A percentile compares a stretch with the other conserved stretches of the same genome.
Conservation (phyloP, 2,113 vertebrate genomes). For the Pangasianodon gigas region DNA sequence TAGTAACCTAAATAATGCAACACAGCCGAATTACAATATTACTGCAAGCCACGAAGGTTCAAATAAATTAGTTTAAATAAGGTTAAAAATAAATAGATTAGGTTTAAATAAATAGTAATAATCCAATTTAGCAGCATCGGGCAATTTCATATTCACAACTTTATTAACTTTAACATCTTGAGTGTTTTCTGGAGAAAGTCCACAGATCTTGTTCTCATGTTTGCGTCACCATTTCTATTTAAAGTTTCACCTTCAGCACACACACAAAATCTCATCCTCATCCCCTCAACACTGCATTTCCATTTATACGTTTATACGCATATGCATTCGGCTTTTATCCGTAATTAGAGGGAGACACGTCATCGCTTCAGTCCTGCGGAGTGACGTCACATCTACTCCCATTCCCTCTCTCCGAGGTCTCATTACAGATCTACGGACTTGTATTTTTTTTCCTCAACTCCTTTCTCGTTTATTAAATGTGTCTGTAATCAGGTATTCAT, state of each 20-base stretch:
- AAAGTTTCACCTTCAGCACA: no score
- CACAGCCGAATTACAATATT: no score
- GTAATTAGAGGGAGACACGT: no score
- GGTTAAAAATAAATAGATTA: no score
- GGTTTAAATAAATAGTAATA: background rate
- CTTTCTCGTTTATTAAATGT: background rate
- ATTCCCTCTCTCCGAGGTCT: no score
- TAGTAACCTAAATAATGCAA: background rate
- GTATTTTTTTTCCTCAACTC: background rate
- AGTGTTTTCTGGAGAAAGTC: background rate
- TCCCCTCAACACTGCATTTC: background rate
- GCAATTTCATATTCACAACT: background rate
- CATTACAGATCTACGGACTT: background rate
- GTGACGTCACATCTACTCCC: background rate
- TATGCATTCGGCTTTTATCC: no score
- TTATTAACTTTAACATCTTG: background rate
- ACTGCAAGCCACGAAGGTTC: no score
- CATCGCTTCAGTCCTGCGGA: background rate
- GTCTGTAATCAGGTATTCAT: background rate
- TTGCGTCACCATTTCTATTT: no score
- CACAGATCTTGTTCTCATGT: background rate
- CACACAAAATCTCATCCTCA: no score
- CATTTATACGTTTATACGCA: no score
- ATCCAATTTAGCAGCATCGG: background rate
- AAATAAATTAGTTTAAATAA: no score